Conservation (phyloP, 2,113 vertebrate species). For the Cathartes aura region DNA sequence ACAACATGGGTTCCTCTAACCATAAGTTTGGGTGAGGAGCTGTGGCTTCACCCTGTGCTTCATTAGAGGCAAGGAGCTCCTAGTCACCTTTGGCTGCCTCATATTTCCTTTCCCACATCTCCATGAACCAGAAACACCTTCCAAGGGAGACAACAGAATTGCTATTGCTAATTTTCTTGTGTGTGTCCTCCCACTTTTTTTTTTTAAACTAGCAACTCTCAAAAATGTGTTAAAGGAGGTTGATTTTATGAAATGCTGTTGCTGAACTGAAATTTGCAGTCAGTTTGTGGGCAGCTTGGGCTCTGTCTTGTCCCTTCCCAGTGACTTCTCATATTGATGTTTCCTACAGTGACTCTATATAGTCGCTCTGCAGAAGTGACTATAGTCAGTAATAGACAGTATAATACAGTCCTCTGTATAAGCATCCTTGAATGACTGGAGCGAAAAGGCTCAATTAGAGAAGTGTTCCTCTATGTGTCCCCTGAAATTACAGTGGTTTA, state of each 20-base stretch:
- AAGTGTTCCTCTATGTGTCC: neutral
- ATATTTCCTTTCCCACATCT: neutral
- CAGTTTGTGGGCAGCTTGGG: neutral
- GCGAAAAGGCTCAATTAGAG: neutral
- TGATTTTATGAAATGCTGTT: neutral
- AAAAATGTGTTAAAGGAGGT: neutral
- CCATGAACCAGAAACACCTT: neutral
- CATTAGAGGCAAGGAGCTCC: neutral
- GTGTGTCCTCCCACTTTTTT: rapidly evolving
- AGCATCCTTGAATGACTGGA: neutral
- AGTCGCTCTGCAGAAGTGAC: too few relatives aligned
- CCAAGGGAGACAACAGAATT: neutral
- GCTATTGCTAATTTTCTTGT: neutral
- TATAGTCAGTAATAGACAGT: too few relatives aligned
- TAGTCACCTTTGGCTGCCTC: neutral
- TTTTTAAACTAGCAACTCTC: neutral
- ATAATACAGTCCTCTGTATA: neutral
- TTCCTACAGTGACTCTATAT: neutral
- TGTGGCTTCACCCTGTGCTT: neutral
- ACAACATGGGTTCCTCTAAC: neutral
- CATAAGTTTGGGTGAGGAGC: neutral
- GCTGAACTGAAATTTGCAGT: neutral
- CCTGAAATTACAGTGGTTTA: slow-evolving; percentile 40
- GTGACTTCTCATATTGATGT: neutral
- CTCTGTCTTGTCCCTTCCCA: neutral